Percentiles rank a stretch among this genome's conserved stretches.
Conservation (phyloP, 1,140 invertebrate species). For the Anadara kagoshimensis region DNA sequence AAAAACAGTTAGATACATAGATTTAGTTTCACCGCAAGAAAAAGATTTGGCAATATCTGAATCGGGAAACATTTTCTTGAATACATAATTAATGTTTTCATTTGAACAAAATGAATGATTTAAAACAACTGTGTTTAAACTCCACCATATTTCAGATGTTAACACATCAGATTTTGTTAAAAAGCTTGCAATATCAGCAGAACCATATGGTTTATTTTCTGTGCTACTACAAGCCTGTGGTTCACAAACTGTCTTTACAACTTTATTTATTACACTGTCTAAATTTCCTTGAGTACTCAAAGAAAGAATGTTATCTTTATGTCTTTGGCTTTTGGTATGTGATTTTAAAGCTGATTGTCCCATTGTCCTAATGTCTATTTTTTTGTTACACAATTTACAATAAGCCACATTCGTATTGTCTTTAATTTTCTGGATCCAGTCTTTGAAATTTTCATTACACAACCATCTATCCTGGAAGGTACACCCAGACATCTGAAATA, state of each 20-base stretch:
- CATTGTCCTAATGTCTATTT: no score
- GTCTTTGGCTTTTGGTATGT: background rate
- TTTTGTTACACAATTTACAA: no score
- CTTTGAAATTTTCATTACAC: no score
- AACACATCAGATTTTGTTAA: background rate
- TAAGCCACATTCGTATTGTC: no score
- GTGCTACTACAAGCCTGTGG: no score
- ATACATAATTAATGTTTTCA: background rate
- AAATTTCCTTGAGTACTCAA: background rate
- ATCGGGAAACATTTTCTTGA: background rate
- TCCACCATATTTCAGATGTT: background rate
- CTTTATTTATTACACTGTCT: no score
- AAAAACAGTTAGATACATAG: background rate
- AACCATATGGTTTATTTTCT: background rate
- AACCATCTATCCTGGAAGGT: no score
- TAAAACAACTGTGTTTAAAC: background rate
- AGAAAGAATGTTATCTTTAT: background rate
- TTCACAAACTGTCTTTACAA: no score
- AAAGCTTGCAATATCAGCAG: background rate
- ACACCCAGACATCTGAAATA: no score
- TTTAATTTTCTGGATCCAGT: no score
- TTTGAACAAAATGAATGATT: slow-evolving; percentile 1
- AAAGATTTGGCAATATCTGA: background rate
- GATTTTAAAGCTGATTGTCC: background rate
- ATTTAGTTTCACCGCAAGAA: background rate